Evolutionary conservation across 2,888 invertebrate genomes (phyloP), one percentile per base, ranked within the genome.

Genomic region (Acanthosepion lycidas): DNA sequence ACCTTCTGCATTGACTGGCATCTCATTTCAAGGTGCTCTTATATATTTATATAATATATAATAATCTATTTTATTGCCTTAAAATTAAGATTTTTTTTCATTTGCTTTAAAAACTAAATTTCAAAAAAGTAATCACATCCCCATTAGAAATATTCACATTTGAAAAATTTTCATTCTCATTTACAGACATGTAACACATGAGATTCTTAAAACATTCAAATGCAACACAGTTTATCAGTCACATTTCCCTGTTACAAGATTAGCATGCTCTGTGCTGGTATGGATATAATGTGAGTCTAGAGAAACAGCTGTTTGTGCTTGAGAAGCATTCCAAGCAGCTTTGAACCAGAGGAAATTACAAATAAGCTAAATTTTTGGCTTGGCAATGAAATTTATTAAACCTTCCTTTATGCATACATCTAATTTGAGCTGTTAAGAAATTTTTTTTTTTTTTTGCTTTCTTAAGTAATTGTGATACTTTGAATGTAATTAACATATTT

Each of bases 221-320:
- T 26, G 26, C 64, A 9, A 78, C n/a, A n/a, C n/a, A 8, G n/a
- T 78, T 9, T 12, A 78, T n/a, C 78, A 78, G 78, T 78, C 28
- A 78, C n/a, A 78, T 28, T 78, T n/a, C 28, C 1, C 78, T 15
- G 78, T 78, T n/a, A 78, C 78, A 78, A 78, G 78, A 78, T n/a
- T 28, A n/a, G 78, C 28, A 78, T 78, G 78, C 8, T 78, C 78
- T 12, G 28, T 3, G 28, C 28, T 78, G 9, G 28, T 78, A 78
- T 78, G 78, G 28, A 78, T 78, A 78, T 78, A n/a, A 78, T 28
- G n/a, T 15, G 8, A n/a, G 18, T n/a, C 28, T 8, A 15, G 18
- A n/a, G n/a, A n/a, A 78, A 78, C 78, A 78, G 78, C 78, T 78
- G 78, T 78, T 78, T 78, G 78, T 78, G n/a, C 78, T 78, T 28